These are phyloP conservation scores for Cremastinae sp. DNA, from an alignment of 2,888 invertebrate genomes.

Conservation along the genomic window DNA sequence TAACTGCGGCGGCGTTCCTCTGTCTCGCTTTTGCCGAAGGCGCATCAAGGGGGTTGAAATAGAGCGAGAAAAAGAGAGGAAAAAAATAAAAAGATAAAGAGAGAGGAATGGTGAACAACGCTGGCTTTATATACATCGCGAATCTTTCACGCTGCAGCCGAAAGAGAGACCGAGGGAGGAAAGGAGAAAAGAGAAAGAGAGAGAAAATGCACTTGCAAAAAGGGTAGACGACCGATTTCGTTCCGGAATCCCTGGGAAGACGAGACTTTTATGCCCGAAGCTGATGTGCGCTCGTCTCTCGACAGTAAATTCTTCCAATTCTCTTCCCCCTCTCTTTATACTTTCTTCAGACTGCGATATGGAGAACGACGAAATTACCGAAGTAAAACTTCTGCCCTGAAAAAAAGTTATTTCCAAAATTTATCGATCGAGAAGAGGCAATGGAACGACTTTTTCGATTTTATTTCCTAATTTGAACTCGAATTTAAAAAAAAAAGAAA, in stretches of 20 bases:
- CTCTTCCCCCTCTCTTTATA: constrained; percentile 34
- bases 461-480: constrained; percentile 12
- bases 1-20: constrained; percentile 67
- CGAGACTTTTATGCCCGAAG: constrained; percentile 62
- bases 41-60: constrained; percentile 37
- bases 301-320: constrained; percentile 63
- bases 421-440: neutral
- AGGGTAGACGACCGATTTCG: constrained; percentile 61
- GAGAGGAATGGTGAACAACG: constrained; percentile 34
- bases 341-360: constrained; percentile 3
- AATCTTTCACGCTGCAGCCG: constrained; percentile 34
- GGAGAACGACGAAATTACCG: neutral
- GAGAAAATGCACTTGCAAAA: constrained; percentile 58
- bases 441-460: too few relatives aligned
- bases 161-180: neutral
- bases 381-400: neutral
- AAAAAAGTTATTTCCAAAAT: constrained; percentile 15
- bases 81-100: constrained; percentile 18
- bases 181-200: neutral
- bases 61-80: constrained; percentile 26
- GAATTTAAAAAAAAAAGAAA: too few relatives aligned
- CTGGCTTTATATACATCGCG: constrained; percentile 22
- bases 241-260: constrained; percentile 54
- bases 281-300: constrained; percentile 49
- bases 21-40: constrained; percentile 42